Evolutionary conservation across 2,888 invertebrate genomes (phyloP), one percentile per base, ranked within the genome.

Genomic region (Hirtodrosophila histrioides): DNA sequence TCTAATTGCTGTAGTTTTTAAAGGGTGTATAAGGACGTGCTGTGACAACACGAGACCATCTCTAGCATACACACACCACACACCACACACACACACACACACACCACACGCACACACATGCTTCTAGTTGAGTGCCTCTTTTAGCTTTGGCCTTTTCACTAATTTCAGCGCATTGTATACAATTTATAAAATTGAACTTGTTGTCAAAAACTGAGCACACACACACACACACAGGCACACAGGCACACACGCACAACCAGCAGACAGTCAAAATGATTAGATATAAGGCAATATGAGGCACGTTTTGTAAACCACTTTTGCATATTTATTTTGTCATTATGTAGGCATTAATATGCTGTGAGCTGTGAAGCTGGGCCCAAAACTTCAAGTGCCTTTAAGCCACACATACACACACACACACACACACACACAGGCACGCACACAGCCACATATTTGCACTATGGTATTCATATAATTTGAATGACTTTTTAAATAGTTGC

Each of bases 251-350:
- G 36, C 8, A 29, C 40, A 55, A 8, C 27, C 2, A 36, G 1
- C 7, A 51, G 27, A 53, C 24, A 33, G 37, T 17, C 23, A 49
- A 35, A 51, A 53, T 79, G 81, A 84, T 83, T 82, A 83, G 79
- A 79, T 82, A 78, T 69, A 78, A 85, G 79, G 85, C 78, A 83
- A 85, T 85, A 86, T 77, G 75, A 79, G 55, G 86, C 89, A 89
- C 89, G 89, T 86, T 86, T 78, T 65, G 79, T 77, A 75, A 90
- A 89, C 89, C 89, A 88, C 89, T 89, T 89, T 87, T 76, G 89
- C 90, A 89, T 91, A 91, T 91, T 91, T 91, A 91, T 90, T 91
- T 90, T 90, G 90, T 90, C 91, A 91, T 91, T 91, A 91, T 89
- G 90, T 88, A 86, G 89, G 85, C 86, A 86, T 87, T 87, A 87